These are phyloP conservation scores for Sinocyclocheilus anshuiensis DNA, from an alignment of 2,113 vertebrate genomes.

Conservation along the genomic window DNA sequence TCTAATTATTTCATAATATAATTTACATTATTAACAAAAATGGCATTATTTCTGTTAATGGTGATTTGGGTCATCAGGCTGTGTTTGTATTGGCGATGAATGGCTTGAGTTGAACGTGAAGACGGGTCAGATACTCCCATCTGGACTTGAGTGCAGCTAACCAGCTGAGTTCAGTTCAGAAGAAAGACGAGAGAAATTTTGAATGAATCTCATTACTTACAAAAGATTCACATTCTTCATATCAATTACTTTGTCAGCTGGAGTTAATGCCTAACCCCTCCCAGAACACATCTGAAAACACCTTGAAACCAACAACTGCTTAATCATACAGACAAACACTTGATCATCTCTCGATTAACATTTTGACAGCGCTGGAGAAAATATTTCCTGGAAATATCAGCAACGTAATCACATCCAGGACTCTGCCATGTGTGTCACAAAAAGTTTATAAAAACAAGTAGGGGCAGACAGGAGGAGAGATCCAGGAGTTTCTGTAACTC, in stretches of 20 bases:
- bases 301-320: conserved; percentile 50
- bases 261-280: conserved; percentile 54
- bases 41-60: conserved; percentile 4
- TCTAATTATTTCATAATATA: too few species aligned
- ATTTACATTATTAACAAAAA: background rate
- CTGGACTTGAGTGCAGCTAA: background rate
- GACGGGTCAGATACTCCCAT: background rate
- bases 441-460: conserved; percentile 62
- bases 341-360: conserved; percentile 60
- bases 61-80: background rate
- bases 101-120: background rate
- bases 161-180: background rate
- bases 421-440: conserved; percentile 65
- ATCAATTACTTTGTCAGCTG: conserved; percentile 76
- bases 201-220: conserved; percentile 76
- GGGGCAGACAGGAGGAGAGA: conserved; percentile 55
- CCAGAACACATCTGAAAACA: conserved; percentile 29
- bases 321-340: conserved; percentile 7
- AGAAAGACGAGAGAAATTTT: conserved; percentile 61
- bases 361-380: conserved; percentile 64
- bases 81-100: background rate
- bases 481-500: conserved; percentile 43
- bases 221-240: conserved; percentile 70
- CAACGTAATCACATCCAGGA: conserved; percentile 68
- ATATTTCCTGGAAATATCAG: conserved; percentile 72